Base-by-base conservation (phyloP, 2,113 vertebrate genomes). In the Phalacrocorax pelagicus region DNA sequence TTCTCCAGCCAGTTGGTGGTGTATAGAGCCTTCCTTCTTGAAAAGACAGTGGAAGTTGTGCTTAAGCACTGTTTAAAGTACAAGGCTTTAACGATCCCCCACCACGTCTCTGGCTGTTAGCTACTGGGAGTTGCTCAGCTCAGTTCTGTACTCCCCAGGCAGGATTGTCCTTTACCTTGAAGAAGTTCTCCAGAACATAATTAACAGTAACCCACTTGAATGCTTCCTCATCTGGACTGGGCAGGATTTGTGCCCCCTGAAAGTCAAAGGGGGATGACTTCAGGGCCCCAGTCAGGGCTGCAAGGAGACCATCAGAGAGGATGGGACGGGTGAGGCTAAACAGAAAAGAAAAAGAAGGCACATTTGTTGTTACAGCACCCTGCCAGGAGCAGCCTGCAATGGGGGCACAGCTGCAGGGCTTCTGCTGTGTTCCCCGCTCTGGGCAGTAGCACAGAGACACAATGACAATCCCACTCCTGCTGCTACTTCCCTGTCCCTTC, bases 121-220 rank as follows among this genome's bases (percentile, higher is more conserved):
- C 21, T 65, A 52, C 19, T 5, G 36, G 49, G 34, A 69, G n/a
- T 61, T 66, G 42, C 55, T 81, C 54, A 70, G 62, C 67, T 55
- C 71, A 20, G 75, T 57, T 40, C 72, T 54, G 58, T 69, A 38
- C 40, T 61, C 18, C 54, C 65, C 65, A 52, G 29, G 24, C 15
- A 87, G 29, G 72, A 36, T 22, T 9, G 3, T 80, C 36, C 54
- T 36, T 90, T 96, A 97, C 96, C 96, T 96, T 95, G 81, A 97
- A 94, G 85, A 97, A 96, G 78, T 95, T 97, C 71, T 91, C 81
- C 87, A 97, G 87, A 54, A 97, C 29, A 1, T 97, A 97, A 59
- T 97, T 97, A 79, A 93, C 94, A 80, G 96, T 87, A 87, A 93
- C 66, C 96, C 96, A 97, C 1, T 46, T 80, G 84, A 96, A 95